Evolutionary conservation across 2,888 invertebrate species (phyloP).

Genomic region (Trichogramma dendrolimi): DNA sequence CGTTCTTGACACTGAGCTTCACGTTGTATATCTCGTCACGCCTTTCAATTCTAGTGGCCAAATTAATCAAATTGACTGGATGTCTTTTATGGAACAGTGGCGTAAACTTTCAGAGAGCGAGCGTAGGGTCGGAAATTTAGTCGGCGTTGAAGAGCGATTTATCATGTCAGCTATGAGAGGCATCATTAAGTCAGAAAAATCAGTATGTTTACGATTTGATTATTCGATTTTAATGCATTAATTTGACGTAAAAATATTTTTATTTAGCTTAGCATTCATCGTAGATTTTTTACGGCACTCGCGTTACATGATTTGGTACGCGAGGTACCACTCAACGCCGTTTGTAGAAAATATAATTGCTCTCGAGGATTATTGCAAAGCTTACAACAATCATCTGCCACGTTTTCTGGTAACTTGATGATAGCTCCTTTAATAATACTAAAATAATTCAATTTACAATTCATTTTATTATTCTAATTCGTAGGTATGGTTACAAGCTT

Average conservation of each 20-base stretch:
- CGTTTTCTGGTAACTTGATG: slow-evolving; percentile 73
- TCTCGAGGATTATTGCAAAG: slow-evolving; percentile 88
- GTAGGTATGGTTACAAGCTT: slow-evolving; percentile 95
- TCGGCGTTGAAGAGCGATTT: slow-evolving; percentile 85
- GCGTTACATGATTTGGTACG: slow-evolving; percentile 90
- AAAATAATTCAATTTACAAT: slow-evolving; percentile 2
- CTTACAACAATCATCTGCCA: slow-evolving; percentile 89
- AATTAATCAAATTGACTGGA: slow-evolving; percentile 73
- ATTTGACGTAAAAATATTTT: slow-evolving; percentile 1
- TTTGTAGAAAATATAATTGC: slow-evolving; percentile 81
- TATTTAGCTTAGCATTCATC: slow-evolving; percentile 45
- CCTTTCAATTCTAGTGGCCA: slow-evolving; percentile 84
- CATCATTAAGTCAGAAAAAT: slow-evolving; percentile 54
- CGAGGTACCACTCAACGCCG: slow-evolving; percentile 76
- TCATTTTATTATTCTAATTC: slow-evolving; percentile 14
- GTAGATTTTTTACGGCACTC: slow-evolving; percentile 82
- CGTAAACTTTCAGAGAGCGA: slow-evolving; percentile 73
- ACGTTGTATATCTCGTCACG: slow-evolving; percentile 91
- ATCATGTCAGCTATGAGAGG: slow-evolving; percentile 74
- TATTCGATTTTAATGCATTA: not conserved
- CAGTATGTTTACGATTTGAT: slow-evolving; percentile 29
- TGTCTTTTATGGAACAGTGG: slow-evolving; percentile 76
- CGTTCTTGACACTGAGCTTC: slow-evolving; percentile 90
- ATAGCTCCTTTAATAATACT: not conserved
- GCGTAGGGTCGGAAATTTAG: slow-evolving; percentile 80